Conservation (phyloP, 1,140 invertebrate genomes). For the Brachionus rotundiformis region DNA sequence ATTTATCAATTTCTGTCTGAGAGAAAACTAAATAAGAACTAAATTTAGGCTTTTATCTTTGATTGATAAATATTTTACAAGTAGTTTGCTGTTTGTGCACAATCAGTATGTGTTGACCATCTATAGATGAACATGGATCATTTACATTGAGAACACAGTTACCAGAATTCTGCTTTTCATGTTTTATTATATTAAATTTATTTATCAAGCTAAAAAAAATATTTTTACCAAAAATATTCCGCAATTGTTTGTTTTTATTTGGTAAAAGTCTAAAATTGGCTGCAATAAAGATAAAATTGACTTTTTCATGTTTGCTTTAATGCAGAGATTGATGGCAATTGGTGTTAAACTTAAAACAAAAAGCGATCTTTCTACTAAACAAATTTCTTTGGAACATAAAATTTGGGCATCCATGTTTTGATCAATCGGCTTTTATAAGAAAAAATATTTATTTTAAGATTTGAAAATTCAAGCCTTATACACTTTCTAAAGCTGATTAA, state of each 20-base stretch:
- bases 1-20: conserved; percentile 45
- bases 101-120: conserved; percentile 29
- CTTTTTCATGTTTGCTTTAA: conserved; percentile 39
- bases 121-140: conserved; percentile 8
- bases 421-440: not conserved
- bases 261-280: conserved; percentile 42
- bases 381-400: conserved; percentile 30
- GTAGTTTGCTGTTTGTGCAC: conserved; percentile 45
- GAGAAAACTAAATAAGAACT: conserved; percentile 51
- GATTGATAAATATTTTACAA: conserved; percentile 23
- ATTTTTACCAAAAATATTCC: conserved; percentile 37
- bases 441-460: not conserved
- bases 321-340: conserved; percentile 43
- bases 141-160: conserved; percentile 32
- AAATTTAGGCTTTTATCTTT: no score
- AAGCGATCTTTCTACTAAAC: conserved; percentile 25
- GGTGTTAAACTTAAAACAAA: conserved; percentile 41
- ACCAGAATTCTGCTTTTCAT: conserved; percentile 23
- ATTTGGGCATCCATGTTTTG: not conserved
- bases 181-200: not conserved
- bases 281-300: not conserved
- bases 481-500: no score
- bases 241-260: conserved; percentile 38
- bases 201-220: not conserved
- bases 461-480: no score